phyloP scores from a whole-genome alignment of 2,113 vertebrate genomes.

The Nycticryphes semicollaris region DNA sequence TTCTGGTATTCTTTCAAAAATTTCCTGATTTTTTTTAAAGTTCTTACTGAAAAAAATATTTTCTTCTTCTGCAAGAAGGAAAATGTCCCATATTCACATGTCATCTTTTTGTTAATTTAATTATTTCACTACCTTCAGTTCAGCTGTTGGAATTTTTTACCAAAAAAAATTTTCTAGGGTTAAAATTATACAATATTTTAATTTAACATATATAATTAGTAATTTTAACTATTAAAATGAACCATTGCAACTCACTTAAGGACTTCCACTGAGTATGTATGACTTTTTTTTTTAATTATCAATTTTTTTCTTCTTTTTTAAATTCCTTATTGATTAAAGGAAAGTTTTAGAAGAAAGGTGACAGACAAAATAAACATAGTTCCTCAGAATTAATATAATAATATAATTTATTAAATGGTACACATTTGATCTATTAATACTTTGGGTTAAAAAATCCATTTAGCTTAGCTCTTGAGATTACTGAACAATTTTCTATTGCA shows the following conservation, averaged over 20 bases:
- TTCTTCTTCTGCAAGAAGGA: not conserved
- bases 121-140: not conserved
- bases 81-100: not conserved
- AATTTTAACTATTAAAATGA: not conserved
- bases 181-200: not conserved
- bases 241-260: not conserved
- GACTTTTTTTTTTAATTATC: not conserved
- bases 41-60: not conserved
- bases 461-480: not conserved
- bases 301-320: not conserved
- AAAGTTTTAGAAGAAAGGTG: not conserved
- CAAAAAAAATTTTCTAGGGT: not conserved
- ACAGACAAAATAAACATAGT: not conserved
- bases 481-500: not conserved
- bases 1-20: not conserved
- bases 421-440: not conserved
- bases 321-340: not conserved
- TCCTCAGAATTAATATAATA: not conserved
- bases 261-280: not conserved
- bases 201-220: not conserved
- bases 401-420: not conserved
- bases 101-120: not conserved
- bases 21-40: not conserved
- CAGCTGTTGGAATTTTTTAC: not conserved
- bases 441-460: not conserved